Percentiles rank a stretch among this genome's conserved stretches.
Evolutionary conservation across 2,113 vertebrate species (phyloP).

Genomic region (Mobula birostris): DNA sequence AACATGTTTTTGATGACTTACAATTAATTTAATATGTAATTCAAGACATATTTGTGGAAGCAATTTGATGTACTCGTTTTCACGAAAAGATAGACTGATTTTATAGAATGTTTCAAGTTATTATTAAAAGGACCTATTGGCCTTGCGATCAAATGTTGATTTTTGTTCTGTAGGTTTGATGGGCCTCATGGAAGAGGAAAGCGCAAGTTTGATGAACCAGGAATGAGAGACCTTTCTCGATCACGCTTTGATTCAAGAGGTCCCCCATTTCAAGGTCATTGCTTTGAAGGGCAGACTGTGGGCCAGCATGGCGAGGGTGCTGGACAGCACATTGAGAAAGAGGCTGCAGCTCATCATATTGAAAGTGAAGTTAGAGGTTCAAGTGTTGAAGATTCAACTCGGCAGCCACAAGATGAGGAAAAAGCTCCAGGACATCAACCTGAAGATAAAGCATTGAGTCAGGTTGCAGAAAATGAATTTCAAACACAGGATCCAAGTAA

Average conservation of each 20-base stretch:
- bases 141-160: slow-evolving; percentile 1
- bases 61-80: background rate
- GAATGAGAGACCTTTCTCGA: slow-evolving; percentile 41
- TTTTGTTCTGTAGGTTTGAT: slow-evolving; percentile 66
- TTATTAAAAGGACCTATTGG: background rate
- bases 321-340: background rate
- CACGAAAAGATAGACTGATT: background rate
- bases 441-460: background rate
- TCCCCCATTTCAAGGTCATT: slow-evolving; percentile 61
- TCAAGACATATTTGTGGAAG: background rate
- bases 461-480: background rate
- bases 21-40: background rate
- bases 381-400: background rate
- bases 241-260: slow-evolving; percentile 59
- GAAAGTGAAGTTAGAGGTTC: background rate
- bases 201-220: slow-evolving; percentile 61
- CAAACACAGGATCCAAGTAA: background rate
- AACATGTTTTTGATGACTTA: background rate
- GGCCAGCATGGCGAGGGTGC: background rate
- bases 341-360: background rate
- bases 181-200: slow-evolving; percentile 63
- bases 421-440: background rate
- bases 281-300: slow-evolving; percentile 43
- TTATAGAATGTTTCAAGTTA: background rate
- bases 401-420: background rate